A percentile compares a stretch with the other conserved stretches of the same genome.
phyloP scores from a whole-genome alignment of 2,888 invertebrate species.

The Amphipoea lucens region DNA sequence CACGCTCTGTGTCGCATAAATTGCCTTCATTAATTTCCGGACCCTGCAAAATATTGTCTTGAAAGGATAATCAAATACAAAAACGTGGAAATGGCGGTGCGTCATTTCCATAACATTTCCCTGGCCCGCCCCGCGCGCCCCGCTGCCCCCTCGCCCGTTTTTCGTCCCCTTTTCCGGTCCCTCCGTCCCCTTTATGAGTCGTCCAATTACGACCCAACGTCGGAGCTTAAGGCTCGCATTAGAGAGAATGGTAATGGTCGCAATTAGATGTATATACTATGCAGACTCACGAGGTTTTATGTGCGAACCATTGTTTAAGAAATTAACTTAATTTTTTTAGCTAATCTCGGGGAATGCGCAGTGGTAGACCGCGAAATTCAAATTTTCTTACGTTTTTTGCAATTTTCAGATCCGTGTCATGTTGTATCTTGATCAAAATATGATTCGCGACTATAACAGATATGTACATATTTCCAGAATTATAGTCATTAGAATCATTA shows the following conservation, averaged over 20 bases:
- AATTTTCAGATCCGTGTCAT: too few relatives aligned
- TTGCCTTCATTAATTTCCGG: conserved; percentile 90
- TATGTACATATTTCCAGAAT: too few relatives aligned
- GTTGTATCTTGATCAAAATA: too few relatives aligned
- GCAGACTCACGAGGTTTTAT: conserved; percentile 54
- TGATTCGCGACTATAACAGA: too few relatives aligned
- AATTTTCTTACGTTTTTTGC: too few relatives aligned
- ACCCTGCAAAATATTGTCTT: conserved; percentile 90
- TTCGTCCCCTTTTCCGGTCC: conserved; percentile 86
- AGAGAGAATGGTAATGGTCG: conserved; percentile 77
- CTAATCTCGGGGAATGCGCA: conserved; percentile 13
- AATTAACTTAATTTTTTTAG: conserved; percentile 48
- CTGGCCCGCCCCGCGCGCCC: conserved; percentile 61
- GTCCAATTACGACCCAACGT: conserved; percentile 88
- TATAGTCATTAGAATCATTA: too few relatives aligned
- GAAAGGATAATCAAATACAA: conserved; percentile 91
- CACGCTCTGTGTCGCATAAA: conserved; percentile 89
- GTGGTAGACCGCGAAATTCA: too few relatives aligned
- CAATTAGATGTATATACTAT: conserved; percentile 75
- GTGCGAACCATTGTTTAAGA: conserved; percentile 55
- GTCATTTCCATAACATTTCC: conserved; percentile 90
- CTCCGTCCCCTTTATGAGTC: conserved; percentile 87
- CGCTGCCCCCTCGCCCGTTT: conserved; percentile 74
- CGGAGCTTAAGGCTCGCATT: conserved; percentile 88
- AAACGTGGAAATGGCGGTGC: conserved; percentile 90